These are phyloP conservation scores for Myocastor coypus DNA, from an alignment of 2,113 vertebrate species.

Conservation along the genomic window DNA sequence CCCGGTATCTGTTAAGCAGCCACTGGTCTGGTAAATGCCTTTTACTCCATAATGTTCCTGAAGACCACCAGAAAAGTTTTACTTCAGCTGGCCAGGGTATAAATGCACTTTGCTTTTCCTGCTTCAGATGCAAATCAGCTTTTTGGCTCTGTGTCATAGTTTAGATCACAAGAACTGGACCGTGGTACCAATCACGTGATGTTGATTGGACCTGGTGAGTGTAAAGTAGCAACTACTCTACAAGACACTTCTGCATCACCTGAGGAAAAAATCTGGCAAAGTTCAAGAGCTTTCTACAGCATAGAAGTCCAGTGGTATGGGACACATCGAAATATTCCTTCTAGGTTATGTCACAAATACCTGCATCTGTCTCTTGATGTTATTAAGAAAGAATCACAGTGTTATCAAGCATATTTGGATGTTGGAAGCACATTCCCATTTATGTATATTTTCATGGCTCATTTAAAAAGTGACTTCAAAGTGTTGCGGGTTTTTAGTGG, in stretches of 20 bases:
- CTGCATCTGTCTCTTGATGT: neutral
- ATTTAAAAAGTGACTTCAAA: neutral
- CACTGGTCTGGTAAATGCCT: constrained; percentile 1
- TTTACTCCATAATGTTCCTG: neutral
- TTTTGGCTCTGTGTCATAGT: neutral
- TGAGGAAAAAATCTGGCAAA: neutral
- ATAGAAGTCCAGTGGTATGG: neutral
- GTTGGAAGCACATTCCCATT: neutral
- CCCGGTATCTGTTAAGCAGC: neutral
- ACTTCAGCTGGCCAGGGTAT: neutral
- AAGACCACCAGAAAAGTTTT: neutral
- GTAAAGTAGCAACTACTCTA: neutral
- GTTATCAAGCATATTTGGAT: neutral
- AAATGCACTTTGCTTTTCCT: neutral
- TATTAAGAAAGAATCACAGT: neutral
- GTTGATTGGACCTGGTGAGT: neutral
- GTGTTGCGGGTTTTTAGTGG: neutral
- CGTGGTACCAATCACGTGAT: neutral
- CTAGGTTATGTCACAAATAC: neutral
- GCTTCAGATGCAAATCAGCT: neutral
- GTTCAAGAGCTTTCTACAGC: neutral
- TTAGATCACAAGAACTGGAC: neutral
- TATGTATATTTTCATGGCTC: neutral
- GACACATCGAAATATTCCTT: neutral
- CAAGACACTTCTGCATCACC: neutral